phyloP scores from a whole-genome alignment of 2,888 invertebrate genomes.

The Neria commutata region DNA sequence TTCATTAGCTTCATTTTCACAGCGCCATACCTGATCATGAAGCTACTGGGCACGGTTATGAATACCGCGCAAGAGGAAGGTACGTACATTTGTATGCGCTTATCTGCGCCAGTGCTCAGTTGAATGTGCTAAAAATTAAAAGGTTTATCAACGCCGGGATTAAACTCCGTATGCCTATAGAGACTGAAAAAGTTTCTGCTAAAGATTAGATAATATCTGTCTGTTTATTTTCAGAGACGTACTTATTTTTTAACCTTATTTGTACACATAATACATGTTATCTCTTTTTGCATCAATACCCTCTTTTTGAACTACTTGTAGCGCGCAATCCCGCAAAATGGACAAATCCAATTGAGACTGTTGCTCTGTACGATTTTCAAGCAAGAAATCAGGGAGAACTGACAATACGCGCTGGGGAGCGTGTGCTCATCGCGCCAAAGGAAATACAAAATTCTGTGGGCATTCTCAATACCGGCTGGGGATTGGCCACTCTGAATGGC shows the following conservation, averaged over 20 bases:
- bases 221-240: too few relatives aligned
- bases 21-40: conserved; percentile 90
- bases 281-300: conserved; percentile 35
- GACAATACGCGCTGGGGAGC: conserved; percentile 76
- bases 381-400: conserved; percentile 77
- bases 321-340: conserved; percentile 73
- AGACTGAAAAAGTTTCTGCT: too few relatives aligned
- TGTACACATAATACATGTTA: not conserved
- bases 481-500: conserved; percentile 68
- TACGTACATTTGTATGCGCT: conserved; percentile 61
- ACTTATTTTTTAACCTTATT: not conserved
- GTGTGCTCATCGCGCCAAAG: conserved; percentile 81
- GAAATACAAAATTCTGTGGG: conserved; percentile 74
- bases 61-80: conserved; percentile 67
- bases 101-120: conserved; percentile 3
- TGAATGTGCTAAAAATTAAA: too few relatives aligned
- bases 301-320: conserved; percentile 59
- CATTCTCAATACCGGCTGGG: conserved; percentile 73
- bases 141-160: too few relatives aligned
- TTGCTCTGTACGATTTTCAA: conserved; percentile 77
- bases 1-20: conserved; percentile 89
- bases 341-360: conserved; percentile 71
- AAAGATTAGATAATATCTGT: too few relatives aligned
- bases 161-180: too few relatives aligned
- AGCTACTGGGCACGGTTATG: conserved; percentile 70